Conservation (phyloP, 64 coral and sea anemone species). For the Pocillopora verrucosa region DNA sequence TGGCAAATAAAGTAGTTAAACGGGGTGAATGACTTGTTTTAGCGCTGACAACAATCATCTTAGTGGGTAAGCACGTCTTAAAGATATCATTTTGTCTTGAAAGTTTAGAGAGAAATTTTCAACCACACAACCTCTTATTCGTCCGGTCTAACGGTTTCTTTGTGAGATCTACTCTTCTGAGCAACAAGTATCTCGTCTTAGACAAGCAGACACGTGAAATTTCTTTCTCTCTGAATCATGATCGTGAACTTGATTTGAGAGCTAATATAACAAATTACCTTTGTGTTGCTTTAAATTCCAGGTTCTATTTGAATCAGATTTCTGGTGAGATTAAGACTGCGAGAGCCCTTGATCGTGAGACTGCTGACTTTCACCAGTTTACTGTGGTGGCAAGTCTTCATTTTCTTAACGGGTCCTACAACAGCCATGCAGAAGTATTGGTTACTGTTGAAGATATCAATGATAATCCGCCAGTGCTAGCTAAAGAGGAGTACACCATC, state of each 20-base stretch:
- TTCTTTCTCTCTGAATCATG: no score
- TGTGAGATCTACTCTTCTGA: no score
- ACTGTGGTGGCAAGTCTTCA: neutral
- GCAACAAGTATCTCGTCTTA: no score
- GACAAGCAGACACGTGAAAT: no score
- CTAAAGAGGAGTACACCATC: neutral
- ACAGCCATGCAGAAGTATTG: neutral
- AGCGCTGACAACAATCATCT: no score
- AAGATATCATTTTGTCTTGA: no score
- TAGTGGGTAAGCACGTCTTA: no score
- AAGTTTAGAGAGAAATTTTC: no score
- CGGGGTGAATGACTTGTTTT: no score
- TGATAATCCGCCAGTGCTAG: conserved; percentile 18
- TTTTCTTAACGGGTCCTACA: neutral
- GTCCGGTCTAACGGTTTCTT: no score
- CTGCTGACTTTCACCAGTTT: neutral
- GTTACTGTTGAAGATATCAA: conserved; percentile 8
- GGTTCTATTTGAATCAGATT: neutral
- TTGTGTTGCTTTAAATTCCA: neutral
- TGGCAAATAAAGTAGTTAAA: no score
- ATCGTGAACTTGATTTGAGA: neutral
- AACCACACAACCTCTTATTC: no score
- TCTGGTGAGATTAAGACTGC: conserved; percentile 18
- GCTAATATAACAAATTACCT: neutral
- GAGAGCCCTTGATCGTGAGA: conserved; percentile 15